Evolutionary conservation across 2,113 vertebrate genomes (phyloP).

Genomic region (Struthidea cinerea): DNA sequence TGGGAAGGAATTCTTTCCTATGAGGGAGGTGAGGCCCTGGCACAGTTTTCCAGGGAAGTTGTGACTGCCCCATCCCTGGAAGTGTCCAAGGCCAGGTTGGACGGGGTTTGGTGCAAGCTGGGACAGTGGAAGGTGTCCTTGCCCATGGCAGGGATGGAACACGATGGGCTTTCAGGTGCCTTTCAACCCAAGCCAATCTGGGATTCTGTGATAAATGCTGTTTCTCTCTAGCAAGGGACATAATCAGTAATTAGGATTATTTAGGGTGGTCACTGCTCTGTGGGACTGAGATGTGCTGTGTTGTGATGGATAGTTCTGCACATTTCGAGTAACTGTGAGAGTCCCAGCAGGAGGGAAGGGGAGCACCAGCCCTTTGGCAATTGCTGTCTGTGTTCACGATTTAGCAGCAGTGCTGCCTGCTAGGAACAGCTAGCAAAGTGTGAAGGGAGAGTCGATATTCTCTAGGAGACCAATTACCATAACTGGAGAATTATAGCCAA

Average conservation of each 20-base stretch:
- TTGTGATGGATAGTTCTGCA: neutral
- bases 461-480: neutral
- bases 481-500: neutral
- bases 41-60: neutral
- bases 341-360: neutral
- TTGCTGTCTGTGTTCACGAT: neutral
- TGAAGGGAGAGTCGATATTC: neutral
- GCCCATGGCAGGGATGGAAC: neutral
- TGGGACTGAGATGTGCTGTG: neutral
- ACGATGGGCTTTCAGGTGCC: neutral
- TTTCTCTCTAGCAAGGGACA: neutral
- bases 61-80: neutral
- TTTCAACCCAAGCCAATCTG: neutral
- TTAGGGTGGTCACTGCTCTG: neutral
- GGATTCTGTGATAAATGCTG: neutral
- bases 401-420: neutral
- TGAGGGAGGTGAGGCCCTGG: neutral
- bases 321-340: neutral
- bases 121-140: neutral
- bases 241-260: neutral
- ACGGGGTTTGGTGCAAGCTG: rapidly evolving
- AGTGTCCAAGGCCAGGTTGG: neutral
- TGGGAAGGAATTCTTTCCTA: neutral
- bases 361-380: neutral
- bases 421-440: neutral